These are phyloP conservation scores for Tilapia sparmanii DNA, from an alignment of 2,113 vertebrate species.

Conservation along the genomic window DNA sequence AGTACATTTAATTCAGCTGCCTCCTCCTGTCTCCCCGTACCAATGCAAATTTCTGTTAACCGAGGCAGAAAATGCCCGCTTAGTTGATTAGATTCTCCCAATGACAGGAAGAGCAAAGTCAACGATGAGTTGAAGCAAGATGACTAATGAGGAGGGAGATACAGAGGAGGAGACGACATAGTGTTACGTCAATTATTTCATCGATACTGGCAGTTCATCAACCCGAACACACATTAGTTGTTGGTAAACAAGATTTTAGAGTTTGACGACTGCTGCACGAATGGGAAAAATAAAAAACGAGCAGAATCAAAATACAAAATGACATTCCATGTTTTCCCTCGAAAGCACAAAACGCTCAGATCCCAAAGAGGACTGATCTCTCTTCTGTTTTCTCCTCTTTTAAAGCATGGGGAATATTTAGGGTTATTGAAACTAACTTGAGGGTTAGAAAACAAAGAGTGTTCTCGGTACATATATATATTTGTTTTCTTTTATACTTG, in stretches of 20 bases:
- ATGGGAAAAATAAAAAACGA: not conserved
- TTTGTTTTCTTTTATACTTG: not conserved
- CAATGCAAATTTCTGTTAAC: constrained; percentile 45
- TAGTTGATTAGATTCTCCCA: constrained; percentile 61
- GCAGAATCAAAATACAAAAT: not conserved
- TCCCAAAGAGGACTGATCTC: not conserved
- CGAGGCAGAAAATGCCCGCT: constrained; percentile 66
- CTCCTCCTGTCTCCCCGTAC: not conserved
- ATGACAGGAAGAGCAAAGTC: constrained; percentile 57
- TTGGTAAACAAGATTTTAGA: constrained; percentile 38
- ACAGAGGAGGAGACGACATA: constrained; percentile 43
- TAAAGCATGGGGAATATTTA: not conserved
- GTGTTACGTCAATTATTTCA: constrained; percentile 57
- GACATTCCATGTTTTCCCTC: not conserved
- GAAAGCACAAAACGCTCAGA: not conserved
- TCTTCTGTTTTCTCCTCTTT: not conserved
- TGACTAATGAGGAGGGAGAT: constrained; percentile 61
- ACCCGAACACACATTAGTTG: constrained; percentile 52
- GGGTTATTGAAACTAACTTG: not conserved
- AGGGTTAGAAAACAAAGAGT: not conserved
- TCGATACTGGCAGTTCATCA: constrained; percentile 68
- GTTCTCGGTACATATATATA: not conserved
- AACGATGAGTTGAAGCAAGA: constrained; percentile 45
- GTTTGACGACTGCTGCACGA: not conserved
- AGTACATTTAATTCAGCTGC: constrained; percentile 35